Conservation (phyloP, 2,113 vertebrate species). For the Rana temporaria region DNA sequence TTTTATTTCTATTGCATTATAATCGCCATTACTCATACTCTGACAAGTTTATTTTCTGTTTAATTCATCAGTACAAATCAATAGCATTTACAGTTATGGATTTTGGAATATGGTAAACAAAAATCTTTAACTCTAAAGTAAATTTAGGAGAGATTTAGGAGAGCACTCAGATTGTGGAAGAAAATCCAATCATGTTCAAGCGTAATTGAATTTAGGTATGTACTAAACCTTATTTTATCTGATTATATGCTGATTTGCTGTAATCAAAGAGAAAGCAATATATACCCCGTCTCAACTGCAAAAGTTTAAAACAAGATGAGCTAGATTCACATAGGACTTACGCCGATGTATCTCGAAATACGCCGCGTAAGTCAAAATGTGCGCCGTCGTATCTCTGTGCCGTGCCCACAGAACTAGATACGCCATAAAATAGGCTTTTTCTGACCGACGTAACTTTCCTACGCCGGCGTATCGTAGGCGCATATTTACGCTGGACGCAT, state of each 20-base stretch:
- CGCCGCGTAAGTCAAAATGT: too few species aligned
- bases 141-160: slow-evolving; percentile 27
- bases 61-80: slow-evolving; percentile 19
- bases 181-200: slow-evolving; percentile 16
- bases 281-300: too few species aligned
- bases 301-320: too few species aligned
- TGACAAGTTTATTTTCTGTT: slow-evolving; percentile 23
- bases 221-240: slow-evolving; percentile 1
- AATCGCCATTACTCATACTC: slow-evolving; percentile 24
- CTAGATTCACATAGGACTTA: too few species aligned
- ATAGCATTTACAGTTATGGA: slow-evolving; percentile 29
- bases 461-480: too few species aligned
- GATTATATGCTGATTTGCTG: not conserved
- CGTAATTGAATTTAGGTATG: slow-evolving; percentile 21
- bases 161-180: not conserved
- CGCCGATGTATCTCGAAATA: too few species aligned
- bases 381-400: too few species aligned
- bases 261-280: slow-evolving; percentile 9
- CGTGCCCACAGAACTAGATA: too few species aligned
- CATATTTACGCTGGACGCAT: too few species aligned
- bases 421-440: too few species aligned
- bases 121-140: slow-evolving; percentile 24
- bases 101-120: slow-evolving; percentile 35
- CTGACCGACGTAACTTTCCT: too few species aligned
- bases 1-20: slow-evolving; percentile 24